A percentile compares a stretch with the other conserved stretches of the same genome.
These are phyloP conservation scores for Melieria picta DNA, from an alignment of 2,888 invertebrate species.

Conservation along the genomic window DNA sequence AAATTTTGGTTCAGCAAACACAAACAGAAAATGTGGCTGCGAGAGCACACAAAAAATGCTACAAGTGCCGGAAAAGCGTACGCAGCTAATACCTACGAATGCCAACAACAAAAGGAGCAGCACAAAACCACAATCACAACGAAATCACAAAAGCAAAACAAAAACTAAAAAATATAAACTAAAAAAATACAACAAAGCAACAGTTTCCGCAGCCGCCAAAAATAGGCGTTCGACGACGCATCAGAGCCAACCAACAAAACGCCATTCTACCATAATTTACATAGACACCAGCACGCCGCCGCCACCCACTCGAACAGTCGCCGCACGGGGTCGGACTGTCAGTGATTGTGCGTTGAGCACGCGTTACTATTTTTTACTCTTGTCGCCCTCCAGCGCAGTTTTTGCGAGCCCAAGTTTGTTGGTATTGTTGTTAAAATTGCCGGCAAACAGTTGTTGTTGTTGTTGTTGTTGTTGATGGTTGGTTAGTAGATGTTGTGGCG, in stretches of 20 bases:
- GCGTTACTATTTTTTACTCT: too few relatives aligned
- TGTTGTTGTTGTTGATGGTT: too few relatives aligned
- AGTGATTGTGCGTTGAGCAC: too few relatives aligned
- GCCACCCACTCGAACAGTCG: too few relatives aligned
- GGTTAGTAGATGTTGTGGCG: background rate
- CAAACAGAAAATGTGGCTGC: background rate
- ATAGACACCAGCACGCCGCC: too few relatives aligned
- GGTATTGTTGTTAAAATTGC: too few relatives aligned
- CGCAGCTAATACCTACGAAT: constrained; percentile 2
- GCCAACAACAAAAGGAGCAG: background rate
- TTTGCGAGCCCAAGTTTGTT: too few relatives aligned
- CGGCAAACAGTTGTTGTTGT: too few relatives aligned
- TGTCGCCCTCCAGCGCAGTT: too few relatives aligned
- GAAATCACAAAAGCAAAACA: background rate
- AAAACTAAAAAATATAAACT: too few relatives aligned
- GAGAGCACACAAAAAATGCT: background rate
- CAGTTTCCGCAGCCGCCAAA: constrained; percentile 21
- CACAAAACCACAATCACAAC: background rate
- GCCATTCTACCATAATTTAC: too few relatives aligned
- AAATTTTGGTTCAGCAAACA: background rate
- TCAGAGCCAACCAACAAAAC: background rate
- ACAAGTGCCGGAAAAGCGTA: constrained; percentile 27
- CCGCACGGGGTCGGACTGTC: too few relatives aligned
- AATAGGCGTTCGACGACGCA: constrained; percentile 16
- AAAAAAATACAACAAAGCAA: background rate